Conservation (phyloP, 2,888 invertebrate genomes). For the Xylophagus ater region DNA sequence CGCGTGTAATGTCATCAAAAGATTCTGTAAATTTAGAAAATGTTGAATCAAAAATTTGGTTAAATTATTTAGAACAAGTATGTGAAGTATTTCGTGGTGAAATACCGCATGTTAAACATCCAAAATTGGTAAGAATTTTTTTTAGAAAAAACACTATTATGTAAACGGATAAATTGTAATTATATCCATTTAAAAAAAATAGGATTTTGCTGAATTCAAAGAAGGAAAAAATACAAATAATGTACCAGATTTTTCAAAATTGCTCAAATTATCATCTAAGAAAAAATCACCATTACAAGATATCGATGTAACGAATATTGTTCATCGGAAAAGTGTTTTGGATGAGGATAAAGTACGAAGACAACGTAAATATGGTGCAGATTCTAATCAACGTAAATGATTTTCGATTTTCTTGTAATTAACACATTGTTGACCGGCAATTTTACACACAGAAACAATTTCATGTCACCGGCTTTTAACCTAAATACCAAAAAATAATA, state of each 20-base stretch:
- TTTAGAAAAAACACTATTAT: background rate
- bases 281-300: conserved; percentile 37
- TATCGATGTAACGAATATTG: conserved; percentile 30
- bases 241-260: conserved; percentile 35
- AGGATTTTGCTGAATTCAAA: conserved; percentile 40
- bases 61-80: conserved; percentile 77
- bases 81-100: conserved; percentile 87
- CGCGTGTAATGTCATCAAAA: conserved; percentile 60
- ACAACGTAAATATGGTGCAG: conserved; percentile 32
- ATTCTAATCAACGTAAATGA: no score
- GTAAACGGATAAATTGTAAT: background rate
- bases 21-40: conserved; percentile 44
- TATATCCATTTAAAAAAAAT: background rate
- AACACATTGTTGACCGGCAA: no score
- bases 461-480: no score
- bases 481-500: no score
- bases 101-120: conserved; percentile 70
- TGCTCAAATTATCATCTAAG: conserved; percentile 29
- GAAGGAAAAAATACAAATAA: conserved; percentile 35
- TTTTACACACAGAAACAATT: no score
- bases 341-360: conserved; percentile 37
- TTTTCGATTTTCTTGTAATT: no score
- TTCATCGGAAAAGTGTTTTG: conserved; percentile 31
- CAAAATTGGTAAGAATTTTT: conserved; percentile 49
- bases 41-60: conserved; percentile 39